Evolutionary conservation across 2,797 vertebrate genomes (phyloP).

Genomic region (Scomberomorus guttatus): DNA sequence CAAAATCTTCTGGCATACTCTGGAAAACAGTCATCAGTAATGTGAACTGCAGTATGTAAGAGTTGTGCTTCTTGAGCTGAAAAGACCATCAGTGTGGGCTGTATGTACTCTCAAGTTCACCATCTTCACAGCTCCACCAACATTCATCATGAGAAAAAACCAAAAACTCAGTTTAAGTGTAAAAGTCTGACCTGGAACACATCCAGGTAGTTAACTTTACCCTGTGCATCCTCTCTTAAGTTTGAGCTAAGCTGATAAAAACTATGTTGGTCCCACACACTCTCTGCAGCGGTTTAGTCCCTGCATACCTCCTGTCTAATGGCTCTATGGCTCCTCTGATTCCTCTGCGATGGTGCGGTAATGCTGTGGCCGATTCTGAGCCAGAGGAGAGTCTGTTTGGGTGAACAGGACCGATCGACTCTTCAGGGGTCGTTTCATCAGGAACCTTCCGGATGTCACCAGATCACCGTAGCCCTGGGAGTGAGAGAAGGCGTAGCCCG

Average conservation of each 20-base stretch:
- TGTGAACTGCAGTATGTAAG: background rate
- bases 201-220: conserved; percentile 5
- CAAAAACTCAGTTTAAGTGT: conserved; percentile 9
- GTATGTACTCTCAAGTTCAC: background rate
- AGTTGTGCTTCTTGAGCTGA: background rate
- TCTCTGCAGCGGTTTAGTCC: background rate
- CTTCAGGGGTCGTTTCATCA: conserved; percentile 78
- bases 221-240: conserved; percentile 1
- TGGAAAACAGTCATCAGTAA: background rate
- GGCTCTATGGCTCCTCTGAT: conserved; percentile 22
- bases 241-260: conserved; percentile 15
- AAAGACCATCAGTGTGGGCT: background rate
- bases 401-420: conserved; percentile 56
- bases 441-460: conserved; percentile 90
- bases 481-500: conserved; percentile 97
- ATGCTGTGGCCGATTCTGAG: conserved; percentile 76
- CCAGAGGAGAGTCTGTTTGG: conserved; percentile 69
- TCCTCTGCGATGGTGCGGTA: conserved; percentile 80
- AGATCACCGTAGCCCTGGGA: conserved; percentile 92
- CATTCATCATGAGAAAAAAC: conserved; percentile 14
- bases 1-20: background rate
- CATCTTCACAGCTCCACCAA: conserved; percentile 9
- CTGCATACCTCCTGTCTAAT: background rate
- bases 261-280: background rate
- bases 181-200: background rate